phyloP scores from a whole-genome alignment of 2,888 invertebrate species.

The Cerastis rubricosa region DNA sequence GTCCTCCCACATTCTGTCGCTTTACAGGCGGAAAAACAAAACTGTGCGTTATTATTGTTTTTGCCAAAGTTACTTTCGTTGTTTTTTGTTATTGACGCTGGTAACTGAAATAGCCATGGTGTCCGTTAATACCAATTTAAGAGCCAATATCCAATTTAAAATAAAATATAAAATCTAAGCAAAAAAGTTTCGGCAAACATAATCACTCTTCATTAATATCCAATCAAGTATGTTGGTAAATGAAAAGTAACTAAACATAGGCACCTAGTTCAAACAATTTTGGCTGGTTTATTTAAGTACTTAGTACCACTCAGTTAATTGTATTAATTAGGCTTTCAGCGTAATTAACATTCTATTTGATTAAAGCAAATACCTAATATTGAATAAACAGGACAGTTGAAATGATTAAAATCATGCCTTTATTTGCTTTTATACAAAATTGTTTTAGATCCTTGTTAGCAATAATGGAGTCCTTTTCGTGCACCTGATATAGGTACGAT shows the following conservation, averaged over 20 bases:
- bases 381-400: neutral
- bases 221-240: neutral
- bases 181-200: neutral
- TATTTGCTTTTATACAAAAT: neutral
- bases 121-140: neutral
- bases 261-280: neutral
- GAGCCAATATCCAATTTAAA: neutral
- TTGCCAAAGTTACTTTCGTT: neutral
- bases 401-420: neutral
- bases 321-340: neutral
- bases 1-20: constrained; percentile 8
- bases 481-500: neutral
- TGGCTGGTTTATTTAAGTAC: neutral
- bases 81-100: neutral
- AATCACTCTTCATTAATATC: neutral
- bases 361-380: neutral
- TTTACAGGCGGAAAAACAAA: constrained; percentile 7
- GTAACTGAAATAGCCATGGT: neutral
- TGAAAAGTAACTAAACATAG: neutral
- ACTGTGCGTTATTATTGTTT: constrained; percentile 2
- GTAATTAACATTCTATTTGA: constrained; percentile 1
- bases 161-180: no score
- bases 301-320: constrained; percentile 1
- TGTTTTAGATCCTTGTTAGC: neutral
- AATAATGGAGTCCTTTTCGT: neutral